Conservation (phyloP, 92 coral and sea anemone species). For the Zoanthus sansibaricus region DNA sequence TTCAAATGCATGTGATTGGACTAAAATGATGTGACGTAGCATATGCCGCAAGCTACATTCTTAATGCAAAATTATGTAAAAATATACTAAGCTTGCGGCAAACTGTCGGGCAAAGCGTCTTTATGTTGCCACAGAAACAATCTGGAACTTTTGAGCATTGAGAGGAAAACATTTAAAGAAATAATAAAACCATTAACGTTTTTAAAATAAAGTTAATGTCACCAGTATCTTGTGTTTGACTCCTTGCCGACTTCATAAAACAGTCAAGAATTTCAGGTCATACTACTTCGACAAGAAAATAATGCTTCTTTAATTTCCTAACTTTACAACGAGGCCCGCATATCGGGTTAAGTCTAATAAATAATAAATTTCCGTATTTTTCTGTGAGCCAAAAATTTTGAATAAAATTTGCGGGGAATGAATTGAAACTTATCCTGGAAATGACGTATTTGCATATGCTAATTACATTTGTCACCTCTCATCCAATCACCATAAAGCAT, state of each 20-base stretch:
- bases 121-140: constrained; percentile 38
- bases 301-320: not conserved
- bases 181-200: constrained; percentile 10
- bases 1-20: constrained; percentile 21
- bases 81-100: constrained; percentile 6
- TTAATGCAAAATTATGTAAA: not conserved
- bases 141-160: constrained; percentile 13
- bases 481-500: constrained; percentile 44
- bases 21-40: not conserved
- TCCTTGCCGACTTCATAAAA: constrained; percentile 1
- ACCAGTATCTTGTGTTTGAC: not conserved
- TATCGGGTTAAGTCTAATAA: not conserved
- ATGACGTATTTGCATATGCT: constrained; percentile 47
- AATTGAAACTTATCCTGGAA: constrained; percentile 12
- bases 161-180: not conserved
- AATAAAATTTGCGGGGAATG: not conserved
- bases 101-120: not conserved
- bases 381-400: constrained; percentile 2
- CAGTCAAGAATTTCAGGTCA: not conserved
- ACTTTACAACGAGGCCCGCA: not conserved
- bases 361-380: constrained; percentile 23
- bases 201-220: not conserved
- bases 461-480: constrained; percentile 28
- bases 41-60: constrained; percentile 17
- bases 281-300: not conserved